Evolutionary conservation across 2,797 vertebrate species (phyloP), one percentile per base, ranked within the genome.

Genomic region (Acanthurus tractus): DNA sequence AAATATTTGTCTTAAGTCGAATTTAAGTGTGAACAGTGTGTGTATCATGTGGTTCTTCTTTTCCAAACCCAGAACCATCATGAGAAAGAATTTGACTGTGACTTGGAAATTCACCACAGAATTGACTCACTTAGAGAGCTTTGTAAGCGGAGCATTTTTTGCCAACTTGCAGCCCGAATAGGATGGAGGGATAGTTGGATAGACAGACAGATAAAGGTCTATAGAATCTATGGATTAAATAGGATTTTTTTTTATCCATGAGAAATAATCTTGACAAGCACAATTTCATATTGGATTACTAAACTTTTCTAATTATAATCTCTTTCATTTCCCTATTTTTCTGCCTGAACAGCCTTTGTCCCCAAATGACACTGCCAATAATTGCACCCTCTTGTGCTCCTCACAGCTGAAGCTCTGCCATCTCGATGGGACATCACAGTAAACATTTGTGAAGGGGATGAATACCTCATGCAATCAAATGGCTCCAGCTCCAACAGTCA

Each of bases 391-490:
- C 29, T 34, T 34, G 29, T 34, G 29, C 29, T 7, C 29, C 29
- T 34, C 29, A 34, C 7, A 34, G 29, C 29, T 34, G 29, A 34
- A 34, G 29, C 29, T 34, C 29, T 13, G n/a, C 14, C 45, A 53
- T 68, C 67, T 85, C 61, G 50, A 45, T 15, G 58, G 46, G 50
- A 81, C 48, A 29, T 68, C 44, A 63, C n/a, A 61, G 64, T 63
- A 63, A 85, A 87, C 78, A 76, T 55, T 58, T 78, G 62, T 49
- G 56, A 34, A 71, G 44, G 65, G 54, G 74, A 72, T 84, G 86
- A 90, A 92, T 92, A 66, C 42, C 67, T 83, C 89, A 90, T 91
- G 89, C 82, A 90, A 92, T 92, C 90, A 90, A 85, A 82, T 58
- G 86, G 74, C 83, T 86, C 81, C 82, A 72, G 80, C 78, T 83